Evolutionary conservation across 2,888 invertebrate genomes (phyloP), one percentile per base, ranked within the genome.

Genomic region (Iphiclides podalirius): DNA sequence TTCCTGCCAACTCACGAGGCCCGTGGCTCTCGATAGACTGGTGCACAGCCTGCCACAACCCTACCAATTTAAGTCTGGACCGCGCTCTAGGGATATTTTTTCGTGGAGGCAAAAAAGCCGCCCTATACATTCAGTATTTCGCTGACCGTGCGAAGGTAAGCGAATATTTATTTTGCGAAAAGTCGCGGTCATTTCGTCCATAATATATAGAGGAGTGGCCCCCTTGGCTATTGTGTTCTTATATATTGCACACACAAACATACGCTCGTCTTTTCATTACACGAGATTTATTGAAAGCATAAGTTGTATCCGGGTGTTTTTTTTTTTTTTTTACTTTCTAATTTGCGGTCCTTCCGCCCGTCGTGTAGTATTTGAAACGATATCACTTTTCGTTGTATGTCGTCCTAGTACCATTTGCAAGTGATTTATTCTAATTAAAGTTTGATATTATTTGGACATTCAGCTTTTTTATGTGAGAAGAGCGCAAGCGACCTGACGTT

Each of bases 121-220:
- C 20, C 12, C 17, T 17, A 35, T 35, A 37, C 26, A 54, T 45
- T 55, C 28, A 3, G 28, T 63, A 57, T 63, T 64, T 48, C 60
- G 67, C 64, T 58, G 58, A 66, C 67, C 47, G 46, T 60, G 48
- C 55, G 52, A 54, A 59, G 60, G 60, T 57, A 60, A 49, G 58
- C 61, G 58, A 65, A 63, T 72, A 73, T 73, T 72, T 72, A 70
- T 72, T 68, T 61, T 61, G 62, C 58, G 12, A 60, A 69, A 73
- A 74, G 65, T 69, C 59, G 67, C 63, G 72, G 75, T 68, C 68
- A 70, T 75, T 75, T 59, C 57, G 62, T 61, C 60, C 57, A 59
- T 66, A 69, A 74, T 68, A 75, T 70, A 74, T 71, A 64, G 67
- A 60, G 70, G n/a, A n/a, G 69, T 70, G 62, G 64, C 58, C 60